Evolutionary conservation across 2,113 vertebrate genomes (phyloP).

Genomic region (Macaca fascicularis): T2T-MFA8v1.1 NC_088385.1:47304501-47305000

Average conservation of each 20-base stretch:
- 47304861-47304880: not conserved
- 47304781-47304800: not conserved
- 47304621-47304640: conserved; percentile 6
- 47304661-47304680: not conserved
- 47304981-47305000: not conserved
- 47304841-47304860: not conserved
- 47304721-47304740: not conserved
- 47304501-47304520: not conserved
- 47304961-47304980: not conserved
- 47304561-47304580: not conserved
- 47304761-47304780: not conserved
- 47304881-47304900: not conserved
- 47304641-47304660: not conserved
- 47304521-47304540: not conserved
- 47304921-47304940: not conserved
- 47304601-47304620: conserved; percentile 5
- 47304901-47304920: not conserved
- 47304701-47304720: not conserved
- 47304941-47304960: not conserved
- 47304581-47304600: not conserved
- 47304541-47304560: not conserved
- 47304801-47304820: not conserved
- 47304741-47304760: not conserved
- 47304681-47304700: not conserved
- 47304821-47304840: not conserved